Base-by-base conservation (phyloP, 2,113 vertebrate species). In the Halichoeres trimaculatus region DNA sequence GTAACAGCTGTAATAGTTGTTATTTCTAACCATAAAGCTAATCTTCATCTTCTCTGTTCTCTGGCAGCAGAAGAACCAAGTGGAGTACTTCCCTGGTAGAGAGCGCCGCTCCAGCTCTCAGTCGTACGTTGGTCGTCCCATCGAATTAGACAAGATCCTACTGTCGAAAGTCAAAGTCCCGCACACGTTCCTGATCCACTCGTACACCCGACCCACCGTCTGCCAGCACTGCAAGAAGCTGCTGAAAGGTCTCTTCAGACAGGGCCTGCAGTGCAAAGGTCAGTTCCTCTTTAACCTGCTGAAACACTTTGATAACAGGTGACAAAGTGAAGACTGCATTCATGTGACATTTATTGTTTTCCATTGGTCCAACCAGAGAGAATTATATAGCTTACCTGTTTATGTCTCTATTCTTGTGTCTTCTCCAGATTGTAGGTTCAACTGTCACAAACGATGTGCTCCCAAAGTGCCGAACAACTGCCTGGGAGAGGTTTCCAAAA, bases 191-290 rank as follows among this genome's bases (percentile, higher is more conserved):
- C 96, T 96, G 86, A 96, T 99, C 91, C 98, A 99, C 88, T 99
- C 98, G 8, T 99, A 99, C 87, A 98, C 97, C 0, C 93, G 97
- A 3, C 98, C 97, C 78, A 99, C 97, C 0, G 95, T 99, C 63
- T 99, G 97, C 90, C 98, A 99, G 92, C 96, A 96, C 90, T 99
- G 98, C 87, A 99, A 98, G 93, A 99, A 98, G 83, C 96, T 99
- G 74, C 95, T 97, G 60, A 97, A 96, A 61, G 96, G 95, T 1
- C 93, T 96, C 22, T 96, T 97, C 89, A 94, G 95, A 20, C 96
- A 97, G 70, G 95, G 96, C 1, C 91, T 96, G 23, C 96, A 97
- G 85, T 97, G 96, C 65, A 96, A 96, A 96, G 95, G 95, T 96
- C 23, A 58, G 48, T 14, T 41, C 11, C 11, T 41, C 11, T 41